These are phyloP conservation scores for Hermetia illucens DNA, from an alignment of 1,140 invertebrate species.

Conservation along the genomic window DNA sequence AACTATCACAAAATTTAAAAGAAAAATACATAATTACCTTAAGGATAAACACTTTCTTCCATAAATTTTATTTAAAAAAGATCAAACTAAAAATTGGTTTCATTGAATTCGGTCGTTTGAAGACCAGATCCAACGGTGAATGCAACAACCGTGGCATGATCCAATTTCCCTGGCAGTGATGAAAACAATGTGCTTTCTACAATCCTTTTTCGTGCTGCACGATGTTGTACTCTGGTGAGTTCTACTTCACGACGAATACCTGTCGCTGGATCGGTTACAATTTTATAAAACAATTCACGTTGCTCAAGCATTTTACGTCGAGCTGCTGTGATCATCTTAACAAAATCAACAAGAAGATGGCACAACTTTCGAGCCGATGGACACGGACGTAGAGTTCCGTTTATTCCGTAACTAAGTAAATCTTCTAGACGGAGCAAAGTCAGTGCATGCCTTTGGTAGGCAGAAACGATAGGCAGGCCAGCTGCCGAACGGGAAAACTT, in stretches of 20 bases:
- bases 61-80: no score
- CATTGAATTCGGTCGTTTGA: constrained; percentile 25
- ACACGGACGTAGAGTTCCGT: constrained; percentile 39
- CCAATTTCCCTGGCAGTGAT: constrained; percentile 76
- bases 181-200: constrained; percentile 33
- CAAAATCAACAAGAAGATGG: constrained; percentile 63
- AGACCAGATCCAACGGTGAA: constrained; percentile 50
- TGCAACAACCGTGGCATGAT: constrained; percentile 79
- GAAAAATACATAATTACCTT: no score
- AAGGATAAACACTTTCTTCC: no score
- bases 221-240: constrained; percentile 48
- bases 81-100: constrained; percentile 23
- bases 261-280: constrained; percentile 46
- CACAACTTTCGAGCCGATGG: constrained; percentile 49
- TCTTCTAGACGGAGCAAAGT: constrained; percentile 69
- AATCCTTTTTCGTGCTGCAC: constrained; percentile 22
- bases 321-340: constrained; percentile 58
- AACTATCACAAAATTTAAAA: no score
- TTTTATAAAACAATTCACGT: constrained; percentile 57
- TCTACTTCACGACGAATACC: constrained; percentile 50
- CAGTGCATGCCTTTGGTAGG: constrained; percentile 66
- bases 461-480: constrained; percentile 59
- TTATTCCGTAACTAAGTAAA: constrained; percentile 57
- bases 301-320: constrained; percentile 69
- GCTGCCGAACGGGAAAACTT: constrained; percentile 31